Base-by-base conservation (phyloP, 2,888 invertebrate species). In the Tenodera sinensis region DNA sequence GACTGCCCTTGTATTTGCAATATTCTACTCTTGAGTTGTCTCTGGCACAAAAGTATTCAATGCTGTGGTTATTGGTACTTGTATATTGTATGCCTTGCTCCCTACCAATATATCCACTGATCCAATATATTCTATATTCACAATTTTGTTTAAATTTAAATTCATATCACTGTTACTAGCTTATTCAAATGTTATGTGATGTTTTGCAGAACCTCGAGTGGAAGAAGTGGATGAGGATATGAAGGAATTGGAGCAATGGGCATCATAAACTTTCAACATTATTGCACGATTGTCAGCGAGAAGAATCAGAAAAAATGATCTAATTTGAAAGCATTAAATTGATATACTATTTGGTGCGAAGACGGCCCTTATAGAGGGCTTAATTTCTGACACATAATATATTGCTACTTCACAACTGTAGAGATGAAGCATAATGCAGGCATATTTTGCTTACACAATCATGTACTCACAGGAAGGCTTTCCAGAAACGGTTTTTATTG, bases 231-330 rank as follows among this genome's bases (percentile, higher is more conserved):
- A 97, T 92, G 96, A 96, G 88, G 96, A 96, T 91, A 95, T 97
- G 94, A 96, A 96, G 92, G 96, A 96, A 93, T 93, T 97, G 90
- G 94, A 96, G 92, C 95, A 95, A 42, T 97, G 97, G 97, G 96
- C 97, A 90, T 96, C 96, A 91, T 97, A 96, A 95, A 83, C 25
- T 2, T 83, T 25, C 25, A 30, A 20, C 20, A 6, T 20, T 54
- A 54, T 71, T 20, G 54, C 25, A 20, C 20, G 54, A 6, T 71
- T 71, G 25, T 71, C 20, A 71, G 54, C 20, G 54, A 71, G 54
- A 71, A 71, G 54, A 71, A 71, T 71, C 20, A 2, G 20, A 25
- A 71, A 71, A 71, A 20, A 71, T 20, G 15, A 71, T 71, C 42
- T 71, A 71, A 20, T 25, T 71, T 20, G 54, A 71, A 71, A 6